These are phyloP conservation scores for Drosophila hamatofila DNA, from an alignment of 2,888 invertebrate species.

Conservation along the genomic window DNA sequence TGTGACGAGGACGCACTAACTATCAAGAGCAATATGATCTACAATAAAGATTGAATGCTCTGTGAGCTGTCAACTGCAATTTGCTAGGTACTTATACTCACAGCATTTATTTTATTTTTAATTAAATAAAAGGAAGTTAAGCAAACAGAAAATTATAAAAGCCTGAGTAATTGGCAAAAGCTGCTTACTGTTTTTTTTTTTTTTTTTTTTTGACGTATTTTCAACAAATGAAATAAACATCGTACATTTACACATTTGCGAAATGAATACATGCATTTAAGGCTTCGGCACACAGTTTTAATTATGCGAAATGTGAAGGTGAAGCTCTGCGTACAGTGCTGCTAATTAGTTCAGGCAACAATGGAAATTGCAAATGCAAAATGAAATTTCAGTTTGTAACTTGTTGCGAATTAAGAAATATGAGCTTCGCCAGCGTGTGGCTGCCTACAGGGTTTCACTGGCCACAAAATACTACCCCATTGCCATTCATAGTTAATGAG, in stretches of 20 bases:
- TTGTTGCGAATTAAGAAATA: conserved; percentile 26
- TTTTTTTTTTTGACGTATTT: background rate
- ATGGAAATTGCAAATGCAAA: conserved; percentile 39
- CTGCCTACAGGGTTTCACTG: conserved; percentile 1
- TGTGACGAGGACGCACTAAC: background rate
- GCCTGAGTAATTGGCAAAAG: background rate
- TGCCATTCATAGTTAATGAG: conserved; percentile 69
- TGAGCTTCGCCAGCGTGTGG: background rate
- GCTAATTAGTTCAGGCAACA: conserved; percentile 61
- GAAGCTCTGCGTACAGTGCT: conserved; percentile 4
- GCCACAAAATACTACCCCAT: conserved; percentile 43
- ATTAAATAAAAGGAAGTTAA: background rate
- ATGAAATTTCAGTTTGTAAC: conserved; percentile 33
- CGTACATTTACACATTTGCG: no score
- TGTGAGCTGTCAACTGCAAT: background rate
- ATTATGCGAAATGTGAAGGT: background rate
- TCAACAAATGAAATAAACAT: background rate
- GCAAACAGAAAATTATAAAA: background rate
- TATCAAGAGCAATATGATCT: background rate
- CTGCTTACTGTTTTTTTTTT: background rate
- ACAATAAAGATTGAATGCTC: background rate
- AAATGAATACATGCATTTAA: background rate
- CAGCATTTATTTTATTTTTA: background rate
- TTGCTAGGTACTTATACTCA: no score
- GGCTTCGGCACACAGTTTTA: no score